Percentiles rank a stretch among this genome's conserved stretches.
Evolutionary conservation across 2,113 vertebrate genomes (phyloP).

Genomic region (Dinomys branickii): DNA sequence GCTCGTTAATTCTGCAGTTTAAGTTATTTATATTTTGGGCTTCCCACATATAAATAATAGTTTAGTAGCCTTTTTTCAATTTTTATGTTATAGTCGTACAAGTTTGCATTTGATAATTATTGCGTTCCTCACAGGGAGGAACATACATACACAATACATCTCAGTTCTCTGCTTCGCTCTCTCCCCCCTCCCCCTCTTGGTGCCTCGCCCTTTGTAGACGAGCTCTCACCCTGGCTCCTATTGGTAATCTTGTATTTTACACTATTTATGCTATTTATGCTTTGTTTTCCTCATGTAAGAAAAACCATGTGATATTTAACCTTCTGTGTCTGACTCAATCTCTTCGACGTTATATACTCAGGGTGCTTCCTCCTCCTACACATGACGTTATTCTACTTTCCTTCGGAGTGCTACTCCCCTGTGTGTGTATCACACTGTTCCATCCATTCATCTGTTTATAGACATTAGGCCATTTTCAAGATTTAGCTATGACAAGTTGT

Average conservation of each 20-base stretch:
- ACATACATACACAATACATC: not conserved
- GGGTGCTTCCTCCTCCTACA: not conserved
- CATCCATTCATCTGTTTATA: not conserved
- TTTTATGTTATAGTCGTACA: not conserved
- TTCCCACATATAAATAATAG: not conserved
- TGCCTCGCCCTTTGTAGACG: not conserved
- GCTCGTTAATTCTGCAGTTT: not conserved
- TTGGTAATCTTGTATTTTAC: not conserved
- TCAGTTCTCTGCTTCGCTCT: not conserved
- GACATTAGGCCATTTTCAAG: not conserved
- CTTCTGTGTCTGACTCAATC: not conserved
- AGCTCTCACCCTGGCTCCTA: not conserved
- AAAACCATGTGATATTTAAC: not conserved
- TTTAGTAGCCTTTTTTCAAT: not conserved
- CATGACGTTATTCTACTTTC: not conserved
- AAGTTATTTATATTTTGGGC: not conserved
- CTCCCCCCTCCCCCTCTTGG: not conserved
- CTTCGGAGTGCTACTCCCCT: not conserved
- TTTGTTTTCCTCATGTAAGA: not conserved
- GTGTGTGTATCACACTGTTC: not conserved
- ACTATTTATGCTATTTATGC: not conserved
- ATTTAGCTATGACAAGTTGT: not conserved
- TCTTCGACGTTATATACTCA: not conserved
- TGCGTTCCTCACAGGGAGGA: not conserved
- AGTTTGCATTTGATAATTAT: not conserved